A percentile compares a stretch with the other conserved stretches of the same genome.
Conservation (phyloP, 2,113 vertebrate genomes). For the Chamaea fasciata region DNA sequence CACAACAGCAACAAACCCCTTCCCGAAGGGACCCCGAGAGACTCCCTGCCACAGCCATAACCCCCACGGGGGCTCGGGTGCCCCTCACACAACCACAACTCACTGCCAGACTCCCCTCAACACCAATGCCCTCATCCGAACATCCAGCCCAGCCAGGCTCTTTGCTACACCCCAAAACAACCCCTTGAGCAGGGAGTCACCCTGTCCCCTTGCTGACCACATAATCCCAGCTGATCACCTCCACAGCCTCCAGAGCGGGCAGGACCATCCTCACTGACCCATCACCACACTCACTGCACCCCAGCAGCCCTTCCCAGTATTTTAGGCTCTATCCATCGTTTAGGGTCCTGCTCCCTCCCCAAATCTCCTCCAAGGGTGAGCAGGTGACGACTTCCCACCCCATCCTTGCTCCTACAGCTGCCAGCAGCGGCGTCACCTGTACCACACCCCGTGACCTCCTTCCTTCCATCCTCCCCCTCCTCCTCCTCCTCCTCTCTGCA, state of each 20-base stretch:
- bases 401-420: neutral
- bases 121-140: neutral
- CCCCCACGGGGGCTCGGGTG: neutral
- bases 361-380: neutral
- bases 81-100: neutral
- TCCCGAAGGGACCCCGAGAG: neutral
- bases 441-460: neutral
- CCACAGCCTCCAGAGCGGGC: rapidly evolving
- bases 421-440: neutral
- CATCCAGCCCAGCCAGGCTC: neutral
- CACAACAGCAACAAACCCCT: rapidly evolving
- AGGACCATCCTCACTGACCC: neutral
- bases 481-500: neutral
- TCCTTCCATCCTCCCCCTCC: neutral
- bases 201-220: neutral
- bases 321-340: neutral
- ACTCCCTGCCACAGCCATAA: neutral
- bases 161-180: rapidly evolving
- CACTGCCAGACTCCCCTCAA: neutral
- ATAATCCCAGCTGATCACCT: rapidly evolving
- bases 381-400: neutral
- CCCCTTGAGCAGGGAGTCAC: rapidly evolving
- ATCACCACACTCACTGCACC: neutral
- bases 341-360: neutral
- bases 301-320: rapidly evolving